These are phyloP conservation scores for Montifringilla adamsi DNA, from an alignment of 2,113 vertebrate genomes.

Conservation along the genomic window DNA sequence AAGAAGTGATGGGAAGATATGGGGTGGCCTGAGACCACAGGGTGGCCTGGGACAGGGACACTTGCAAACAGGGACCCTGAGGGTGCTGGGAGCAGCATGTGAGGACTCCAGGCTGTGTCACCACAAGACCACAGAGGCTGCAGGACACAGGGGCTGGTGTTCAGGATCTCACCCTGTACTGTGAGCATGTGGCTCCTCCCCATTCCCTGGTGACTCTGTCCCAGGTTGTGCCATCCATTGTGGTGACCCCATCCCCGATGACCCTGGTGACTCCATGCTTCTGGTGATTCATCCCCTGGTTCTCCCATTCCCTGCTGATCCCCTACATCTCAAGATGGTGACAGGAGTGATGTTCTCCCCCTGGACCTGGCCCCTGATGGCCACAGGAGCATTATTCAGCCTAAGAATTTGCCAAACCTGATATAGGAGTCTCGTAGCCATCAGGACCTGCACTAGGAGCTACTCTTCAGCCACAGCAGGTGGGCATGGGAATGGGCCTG, in stretches of 20 bases:
- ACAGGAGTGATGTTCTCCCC: background rate
- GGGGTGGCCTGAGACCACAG: background rate
- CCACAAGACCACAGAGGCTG: background rate
- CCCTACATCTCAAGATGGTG: constrained; percentile 22
- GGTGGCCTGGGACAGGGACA: background rate
- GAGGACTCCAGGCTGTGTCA: background rate
- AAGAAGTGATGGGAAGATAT: background rate
- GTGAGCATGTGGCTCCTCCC: background rate
- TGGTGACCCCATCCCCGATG: background rate
- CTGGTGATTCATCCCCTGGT: background rate
- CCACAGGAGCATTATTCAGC: constrained; percentile 4
- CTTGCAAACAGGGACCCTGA: background rate
- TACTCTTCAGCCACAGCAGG: constrained; percentile 80
- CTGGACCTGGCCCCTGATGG: background rate
- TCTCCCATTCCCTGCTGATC: background rate
- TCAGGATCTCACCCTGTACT: background rate
- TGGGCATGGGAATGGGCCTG: background rate
- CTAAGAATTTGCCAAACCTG: constrained; percentile 68
- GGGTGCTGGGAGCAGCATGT: background rate
- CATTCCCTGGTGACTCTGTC: background rate
- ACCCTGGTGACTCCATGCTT: background rate
- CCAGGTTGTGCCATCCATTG: background rate
- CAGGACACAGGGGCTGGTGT: background rate
- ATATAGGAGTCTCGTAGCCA: constrained; percentile 63
- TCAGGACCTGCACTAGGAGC: constrained; percentile 76